Evolutionary conservation across 2,888 invertebrate species (phyloP), one percentile per base, ranked within the genome.

Genomic region (Hemaris fuciformis): DNA sequence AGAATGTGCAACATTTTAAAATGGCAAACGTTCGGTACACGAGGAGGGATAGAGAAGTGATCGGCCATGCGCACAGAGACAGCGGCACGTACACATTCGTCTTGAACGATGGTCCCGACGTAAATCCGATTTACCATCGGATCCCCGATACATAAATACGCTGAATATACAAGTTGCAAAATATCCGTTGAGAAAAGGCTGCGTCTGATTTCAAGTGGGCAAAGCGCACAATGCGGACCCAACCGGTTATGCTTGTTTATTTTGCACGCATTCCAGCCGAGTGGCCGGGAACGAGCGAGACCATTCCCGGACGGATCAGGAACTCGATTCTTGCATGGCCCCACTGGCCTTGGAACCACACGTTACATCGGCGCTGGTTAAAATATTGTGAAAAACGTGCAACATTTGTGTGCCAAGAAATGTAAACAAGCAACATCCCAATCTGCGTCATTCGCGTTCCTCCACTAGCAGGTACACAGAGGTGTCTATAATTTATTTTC

Each of bases 231-330:
- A 82, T 84, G 85, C 80, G 84, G 87, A 79, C 82, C 71, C 75
- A 88, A 91, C 92, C 85, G 83, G 92, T 91, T 79, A 74, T 67
- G 83, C 90, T 87, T 84, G 91, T 91, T 91, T 92, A 91, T 91
- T 91, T 91, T 91, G 91, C 92, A 91, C 87, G 84, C 90, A 91
- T 92, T 91, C 91, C 89, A 80, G 84, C 69, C 82, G 83, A 80
- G 80, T 75, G 71, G 79, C 77, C 84, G 83, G 85, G 88, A 88
- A 83, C 80, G 84, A 83, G 85, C 83, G 85, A 84, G 84, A 83
- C 75, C 84, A 83, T 85, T 87, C 89, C 88, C 80, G 79, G 80
- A 78, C 81, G 75, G 75, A 82, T 82, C 84, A 84, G 87, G 88
- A 87, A 84, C 85, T 82, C 79, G 83, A 81, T 84, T 84, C 81